Evolutionary conservation across 2,113 vertebrate species (phyloP).

Genomic region (Notechis scutatus): DNA sequence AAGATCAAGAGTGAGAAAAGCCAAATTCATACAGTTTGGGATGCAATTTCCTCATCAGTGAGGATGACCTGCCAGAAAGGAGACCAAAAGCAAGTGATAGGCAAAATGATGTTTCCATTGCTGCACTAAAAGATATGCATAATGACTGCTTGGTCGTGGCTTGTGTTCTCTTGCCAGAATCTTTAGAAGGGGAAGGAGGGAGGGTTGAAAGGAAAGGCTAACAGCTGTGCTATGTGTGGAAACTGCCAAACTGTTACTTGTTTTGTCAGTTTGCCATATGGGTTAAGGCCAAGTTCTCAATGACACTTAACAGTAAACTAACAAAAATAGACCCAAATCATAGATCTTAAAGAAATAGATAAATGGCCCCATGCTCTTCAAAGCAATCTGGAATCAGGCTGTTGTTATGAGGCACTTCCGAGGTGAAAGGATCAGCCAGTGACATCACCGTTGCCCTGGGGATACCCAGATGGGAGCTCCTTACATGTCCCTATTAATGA

Average conservation of each 20-base stretch:
- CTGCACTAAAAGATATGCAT: constrained; percentile 57
- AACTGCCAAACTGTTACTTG: constrained; percentile 63
- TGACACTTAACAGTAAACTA: constrained; percentile 61
- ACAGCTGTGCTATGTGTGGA: constrained; percentile 71
- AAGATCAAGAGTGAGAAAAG: constrained; percentile 47
- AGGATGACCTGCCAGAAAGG: constrained; percentile 43
- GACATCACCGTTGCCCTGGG: background rate
- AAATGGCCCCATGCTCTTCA: constrained; percentile 42
- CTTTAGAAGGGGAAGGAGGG: background rate
- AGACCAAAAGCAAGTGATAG: constrained; percentile 38
- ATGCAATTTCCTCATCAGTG: constrained; percentile 44
- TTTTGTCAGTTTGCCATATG: constrained; percentile 61
- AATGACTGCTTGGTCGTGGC: constrained; percentile 59
- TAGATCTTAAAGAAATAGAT: constrained; percentile 56
- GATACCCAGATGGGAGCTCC: background rate
- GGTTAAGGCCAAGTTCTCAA: constrained; percentile 66
- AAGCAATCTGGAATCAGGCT: background rate
- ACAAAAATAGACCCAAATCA: constrained; percentile 59
- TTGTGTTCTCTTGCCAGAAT: constrained; percentile 71
- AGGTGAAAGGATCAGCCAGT: background rate
- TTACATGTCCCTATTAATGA: background rate
- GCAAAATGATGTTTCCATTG: constrained; percentile 52
- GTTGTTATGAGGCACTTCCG: background rate
- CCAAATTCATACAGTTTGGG: constrained; percentile 33
- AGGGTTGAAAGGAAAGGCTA: constrained; percentile 67